Percentiles rank a stretch among this genome's conserved stretches.
Conservation (phyloP, 1,140 invertebrate species). For the Heliconius nattereri region DNA sequence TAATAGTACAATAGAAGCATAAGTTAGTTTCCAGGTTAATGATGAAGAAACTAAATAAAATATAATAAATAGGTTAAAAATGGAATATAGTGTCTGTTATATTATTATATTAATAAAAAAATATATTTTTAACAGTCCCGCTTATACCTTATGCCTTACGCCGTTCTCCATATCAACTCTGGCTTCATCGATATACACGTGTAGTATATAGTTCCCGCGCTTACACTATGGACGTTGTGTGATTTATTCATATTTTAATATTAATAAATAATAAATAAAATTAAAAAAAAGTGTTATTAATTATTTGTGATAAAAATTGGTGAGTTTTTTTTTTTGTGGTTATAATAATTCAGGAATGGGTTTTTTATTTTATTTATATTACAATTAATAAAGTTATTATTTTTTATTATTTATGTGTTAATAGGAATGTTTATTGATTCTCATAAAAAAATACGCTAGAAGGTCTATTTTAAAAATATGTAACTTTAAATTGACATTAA, state of each 20-base stretch:
- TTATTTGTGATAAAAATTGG: not conserved
- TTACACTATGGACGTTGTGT: not conserved
- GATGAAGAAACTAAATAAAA: too few species aligned
- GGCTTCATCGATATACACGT: conserved; percentile 8
- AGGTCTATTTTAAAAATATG: too few species aligned
- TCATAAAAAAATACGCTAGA: too few species aligned
- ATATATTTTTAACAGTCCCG: not conserved
- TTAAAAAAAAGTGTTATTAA: not conserved
- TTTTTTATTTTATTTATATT: not conserved
- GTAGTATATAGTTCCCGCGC: conserved; percentile 19
- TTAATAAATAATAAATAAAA: not conserved
- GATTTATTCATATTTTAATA: not conserved
- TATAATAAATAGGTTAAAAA: too few species aligned
- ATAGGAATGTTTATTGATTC: not conserved
- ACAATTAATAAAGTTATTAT: not conserved
- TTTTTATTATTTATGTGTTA: not conserved
- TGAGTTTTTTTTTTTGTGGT: not conserved
- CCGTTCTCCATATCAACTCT: not conserved
- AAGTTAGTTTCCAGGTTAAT: too few species aligned
- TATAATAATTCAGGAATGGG: not conserved
- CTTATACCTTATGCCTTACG: not conserved
- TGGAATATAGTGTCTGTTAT: too few species aligned
- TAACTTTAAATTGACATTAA: not conserved
- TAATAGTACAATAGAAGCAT: too few species aligned
- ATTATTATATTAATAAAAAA: too few species aligned